A percentile compares a stretch with the other conserved stretches of the same genome.
Conservation (phyloP, 2,113 vertebrate species). For the Hylia prasina region DNA sequence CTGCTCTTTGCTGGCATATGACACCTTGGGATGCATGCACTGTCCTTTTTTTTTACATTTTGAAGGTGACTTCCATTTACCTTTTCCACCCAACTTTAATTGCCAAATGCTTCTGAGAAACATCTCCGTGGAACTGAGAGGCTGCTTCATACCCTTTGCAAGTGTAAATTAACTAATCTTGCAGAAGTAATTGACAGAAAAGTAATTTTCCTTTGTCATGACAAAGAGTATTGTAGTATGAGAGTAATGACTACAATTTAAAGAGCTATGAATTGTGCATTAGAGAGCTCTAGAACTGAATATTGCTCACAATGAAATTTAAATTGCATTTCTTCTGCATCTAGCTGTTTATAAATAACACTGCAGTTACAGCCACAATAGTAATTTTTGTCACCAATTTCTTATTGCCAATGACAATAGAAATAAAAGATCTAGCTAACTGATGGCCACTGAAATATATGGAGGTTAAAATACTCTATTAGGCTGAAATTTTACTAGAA, state of each 20-base stretch:
- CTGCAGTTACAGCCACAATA: not conserved
- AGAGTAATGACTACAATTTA: constrained; percentile 59
- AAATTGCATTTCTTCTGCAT: constrained; percentile 43
- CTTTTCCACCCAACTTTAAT: not conserved
- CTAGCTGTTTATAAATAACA: constrained; percentile 59
- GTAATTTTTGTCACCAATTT: not conserved
- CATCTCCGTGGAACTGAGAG: not conserved
- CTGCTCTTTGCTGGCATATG: not conserved
- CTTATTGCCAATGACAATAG: not conserved
- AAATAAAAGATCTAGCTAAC: not conserved
- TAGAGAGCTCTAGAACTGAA: constrained; percentile 30
- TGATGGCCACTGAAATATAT: not conserved
- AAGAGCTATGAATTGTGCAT: constrained; percentile 49
- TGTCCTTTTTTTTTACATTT: not conserved
- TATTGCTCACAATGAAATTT: constrained; percentile 43
- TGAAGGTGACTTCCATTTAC: not conserved
- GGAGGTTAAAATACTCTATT: not conserved
- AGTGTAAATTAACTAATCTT: constrained; percentile 51
- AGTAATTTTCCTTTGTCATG: constrained; percentile 54
- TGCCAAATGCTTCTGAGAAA: not conserved
- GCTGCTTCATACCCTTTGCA: not conserved
- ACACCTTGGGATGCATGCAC: not conserved
- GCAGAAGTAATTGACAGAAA: constrained; percentile 44
- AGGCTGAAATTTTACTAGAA: not conserved
- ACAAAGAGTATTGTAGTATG: constrained; percentile 41